Evolutionary conservation across 2,888 invertebrate genomes (phyloP).

Genomic region (Auanema sp.): DNA sequence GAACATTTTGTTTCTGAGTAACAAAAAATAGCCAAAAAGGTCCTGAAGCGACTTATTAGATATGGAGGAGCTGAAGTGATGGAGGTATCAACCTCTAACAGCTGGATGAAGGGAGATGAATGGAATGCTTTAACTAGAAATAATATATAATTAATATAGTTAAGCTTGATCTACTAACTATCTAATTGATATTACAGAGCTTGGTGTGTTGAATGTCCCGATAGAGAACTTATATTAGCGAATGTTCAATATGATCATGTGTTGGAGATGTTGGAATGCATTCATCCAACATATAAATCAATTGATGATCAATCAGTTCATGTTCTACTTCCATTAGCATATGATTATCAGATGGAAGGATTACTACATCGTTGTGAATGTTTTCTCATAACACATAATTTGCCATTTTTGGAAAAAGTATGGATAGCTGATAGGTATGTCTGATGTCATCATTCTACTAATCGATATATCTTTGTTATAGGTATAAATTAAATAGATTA

Average conservation of each 20-base stretch:
- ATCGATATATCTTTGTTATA: constrained; percentile 10
- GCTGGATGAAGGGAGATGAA: no score
- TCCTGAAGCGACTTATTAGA: not conserved
- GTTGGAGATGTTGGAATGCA: constrained; percentile 61
- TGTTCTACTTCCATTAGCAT: constrained; percentile 61
- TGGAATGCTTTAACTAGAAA: no score
- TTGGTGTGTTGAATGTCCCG: constrained; percentile 64
- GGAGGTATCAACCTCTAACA: no score
- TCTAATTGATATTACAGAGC: constrained; percentile 46
- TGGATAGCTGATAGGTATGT: constrained; percentile 61
- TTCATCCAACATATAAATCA: constrained; percentile 63
- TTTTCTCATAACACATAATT: constrained; percentile 58
- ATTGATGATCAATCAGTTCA: constrained; percentile 63
- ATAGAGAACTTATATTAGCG: constrained; percentile 63
- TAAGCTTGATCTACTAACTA: no score
- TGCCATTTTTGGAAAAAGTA: constrained; percentile 63
- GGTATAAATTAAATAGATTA: constrained; percentile 61
- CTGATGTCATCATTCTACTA: not conserved
- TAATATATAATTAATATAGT: no score
- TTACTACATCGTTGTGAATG: constrained; percentile 63
- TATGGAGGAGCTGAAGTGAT: no score
- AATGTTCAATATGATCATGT: constrained; percentile 63
- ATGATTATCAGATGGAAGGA: constrained; percentile 64
- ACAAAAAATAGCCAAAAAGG: not conserved
- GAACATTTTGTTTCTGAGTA: constrained; percentile 2